These are phyloP conservation scores for Mamestra configurata DNA, from an alignment of 1,140 invertebrate genomes.

Conservation along the genomic window DNA sequence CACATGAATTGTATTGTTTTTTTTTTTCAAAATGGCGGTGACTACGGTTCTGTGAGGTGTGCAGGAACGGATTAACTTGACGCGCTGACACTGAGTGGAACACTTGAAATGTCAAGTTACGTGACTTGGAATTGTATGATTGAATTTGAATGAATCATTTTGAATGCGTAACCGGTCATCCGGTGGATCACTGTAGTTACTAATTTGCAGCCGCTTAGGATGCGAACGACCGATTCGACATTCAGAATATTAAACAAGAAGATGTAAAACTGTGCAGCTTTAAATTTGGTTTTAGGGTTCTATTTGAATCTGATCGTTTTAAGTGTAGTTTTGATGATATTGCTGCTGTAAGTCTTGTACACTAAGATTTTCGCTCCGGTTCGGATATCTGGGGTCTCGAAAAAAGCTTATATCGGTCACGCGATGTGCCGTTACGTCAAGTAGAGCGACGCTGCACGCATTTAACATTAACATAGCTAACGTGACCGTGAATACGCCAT, in stretches of 20 bases:
- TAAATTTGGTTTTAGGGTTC: neutral
- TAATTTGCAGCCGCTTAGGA: constrained; percentile 64
- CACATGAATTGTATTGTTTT: too few species aligned
- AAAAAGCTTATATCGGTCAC: constrained; percentile 57
- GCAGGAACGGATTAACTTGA: constrained; percentile 5
- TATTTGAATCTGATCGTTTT: neutral
- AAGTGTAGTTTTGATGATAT: neutral
- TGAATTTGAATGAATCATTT: constrained; percentile 69
- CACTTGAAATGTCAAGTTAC: constrained; percentile 61
- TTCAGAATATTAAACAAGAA: constrained; percentile 46
- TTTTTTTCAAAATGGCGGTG: neutral
- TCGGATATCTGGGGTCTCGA: constrained; percentile 27
- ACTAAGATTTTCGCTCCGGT: constrained; percentile 21
- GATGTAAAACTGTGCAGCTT: neutral
- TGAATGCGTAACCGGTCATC: constrained; percentile 56
- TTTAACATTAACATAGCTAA: constrained; percentile 69
- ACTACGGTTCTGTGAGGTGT: neutral
- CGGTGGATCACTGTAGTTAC: constrained; percentile 59
- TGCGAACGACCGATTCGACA: constrained; percentile 51
- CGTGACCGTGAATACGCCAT: constrained; percentile 59
- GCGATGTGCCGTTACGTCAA: constrained; percentile 77
- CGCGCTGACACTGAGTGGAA: constrained; percentile 37
- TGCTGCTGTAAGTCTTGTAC: neutral
- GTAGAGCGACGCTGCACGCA: constrained; percentile 80
- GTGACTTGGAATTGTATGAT: constrained; percentile 72